Conservation (phyloP, 1,140 invertebrate genomes). For the Uloborus diversus region DNA sequence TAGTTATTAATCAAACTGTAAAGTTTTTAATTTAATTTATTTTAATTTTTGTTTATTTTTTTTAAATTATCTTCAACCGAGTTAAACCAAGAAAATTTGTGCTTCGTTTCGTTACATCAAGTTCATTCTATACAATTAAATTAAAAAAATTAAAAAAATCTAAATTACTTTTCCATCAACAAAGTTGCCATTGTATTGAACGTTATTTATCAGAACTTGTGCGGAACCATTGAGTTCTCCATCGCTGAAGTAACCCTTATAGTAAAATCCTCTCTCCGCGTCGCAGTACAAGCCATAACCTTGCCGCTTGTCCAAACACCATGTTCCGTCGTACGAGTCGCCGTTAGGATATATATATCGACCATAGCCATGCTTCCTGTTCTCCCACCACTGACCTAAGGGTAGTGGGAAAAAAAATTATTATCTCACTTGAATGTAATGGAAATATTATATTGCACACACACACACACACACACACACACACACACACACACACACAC, state of each 20-base stretch:
- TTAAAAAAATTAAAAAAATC: too few relatives aligned
- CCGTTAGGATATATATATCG: conserved; percentile 40
- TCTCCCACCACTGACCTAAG: conserved; percentile 34
- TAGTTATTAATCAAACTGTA: too few relatives aligned
- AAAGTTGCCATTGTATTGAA: conserved; percentile 1
- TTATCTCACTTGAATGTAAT: too few relatives aligned
- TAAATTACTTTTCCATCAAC: conserved; percentile 19
- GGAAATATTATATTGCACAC: too few relatives aligned
- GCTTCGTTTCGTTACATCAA: too few relatives aligned
- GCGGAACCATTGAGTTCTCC: neutral
- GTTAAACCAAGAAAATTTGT: too few relatives aligned
- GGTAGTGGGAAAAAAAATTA: neutral
- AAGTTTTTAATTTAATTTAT: too few relatives aligned
- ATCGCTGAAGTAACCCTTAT: conserved; percentile 11
- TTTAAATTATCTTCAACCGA: too few relatives aligned
- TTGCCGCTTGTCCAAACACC: conserved; percentile 19
- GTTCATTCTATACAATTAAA: too few relatives aligned
- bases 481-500: too few relatives aligned
- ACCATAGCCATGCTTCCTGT: conserved; percentile 23
- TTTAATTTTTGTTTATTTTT: too few relatives aligned
- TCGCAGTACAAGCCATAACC: conserved; percentile 28
- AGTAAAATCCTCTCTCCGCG: neutral
- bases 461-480: too few relatives aligned
- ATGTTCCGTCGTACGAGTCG: conserved; percentile 29
- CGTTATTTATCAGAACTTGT: neutral